A percentile compares a stretch with the other conserved stretches of the same genome.
phyloP scores from a whole-genome alignment of 2,113 vertebrate genomes.

The Misgurnus anguillicaudatus region DNA sequence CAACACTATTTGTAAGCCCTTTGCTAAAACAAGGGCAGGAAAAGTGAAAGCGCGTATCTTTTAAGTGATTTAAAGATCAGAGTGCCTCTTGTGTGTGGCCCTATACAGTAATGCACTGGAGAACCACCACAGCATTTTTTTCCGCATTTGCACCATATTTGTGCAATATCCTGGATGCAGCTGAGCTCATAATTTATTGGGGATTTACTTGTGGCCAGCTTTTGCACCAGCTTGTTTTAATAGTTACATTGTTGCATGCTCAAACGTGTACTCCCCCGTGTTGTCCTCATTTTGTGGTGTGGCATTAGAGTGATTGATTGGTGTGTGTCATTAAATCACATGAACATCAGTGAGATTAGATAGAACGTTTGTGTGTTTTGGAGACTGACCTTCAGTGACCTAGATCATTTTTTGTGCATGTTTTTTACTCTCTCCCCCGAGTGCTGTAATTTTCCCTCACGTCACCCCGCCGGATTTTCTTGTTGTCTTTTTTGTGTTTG shows the following conservation, averaged over 20 bases:
- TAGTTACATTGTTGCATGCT: constrained; percentile 21
- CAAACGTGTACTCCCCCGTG: neutral
- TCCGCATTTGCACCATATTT: neutral
- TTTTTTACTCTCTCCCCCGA: neutral
- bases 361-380: neutral
- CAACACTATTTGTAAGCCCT: too few species aligned
- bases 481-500: too few species aligned
- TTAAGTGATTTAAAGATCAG: neutral
- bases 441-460: neutral
- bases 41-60: neutral
- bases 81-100: neutral
- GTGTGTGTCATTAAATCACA: constrained; percentile 29
- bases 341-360: constrained; percentile 13
- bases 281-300: constrained; percentile 19
- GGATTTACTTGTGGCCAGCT: neutral
- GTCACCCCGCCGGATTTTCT: too few species aligned
- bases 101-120: neutral
- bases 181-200: neutral
- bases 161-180: neutral
- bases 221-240: neutral
- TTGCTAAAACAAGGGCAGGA: neutral
- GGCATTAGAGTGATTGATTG: constrained; percentile 6
- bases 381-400: neutral
- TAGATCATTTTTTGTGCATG: neutral
- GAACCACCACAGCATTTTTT: neutral